Percentiles rank a stretch among this genome's conserved stretches.
These are phyloP conservation scores for Triplophysa yarkandensis DNA, from an alignment of 2,797 vertebrate species.

Conservation along the genomic window DNA sequence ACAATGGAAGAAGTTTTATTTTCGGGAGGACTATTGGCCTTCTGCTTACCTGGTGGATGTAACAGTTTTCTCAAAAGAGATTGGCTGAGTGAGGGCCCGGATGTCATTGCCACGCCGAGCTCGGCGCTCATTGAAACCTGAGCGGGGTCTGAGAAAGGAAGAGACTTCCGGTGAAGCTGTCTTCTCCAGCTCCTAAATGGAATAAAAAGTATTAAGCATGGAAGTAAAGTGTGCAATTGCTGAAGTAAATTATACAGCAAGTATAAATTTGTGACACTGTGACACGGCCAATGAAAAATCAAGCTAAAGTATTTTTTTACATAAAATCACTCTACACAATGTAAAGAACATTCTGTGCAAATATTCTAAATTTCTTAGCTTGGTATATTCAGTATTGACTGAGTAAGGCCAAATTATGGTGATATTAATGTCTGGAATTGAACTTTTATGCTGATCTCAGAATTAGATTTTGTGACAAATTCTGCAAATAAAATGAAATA, in stretches of 20 bases:
- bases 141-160: constrained; percentile 72
- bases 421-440: no score
- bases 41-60: constrained; percentile 70
- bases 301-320: no score
- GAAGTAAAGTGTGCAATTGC: not conserved
- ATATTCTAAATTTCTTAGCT: no score
- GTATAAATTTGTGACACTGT: no score
- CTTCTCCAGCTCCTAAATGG: constrained; percentile 77
- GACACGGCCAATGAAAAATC: no score
- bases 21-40: not conserved
- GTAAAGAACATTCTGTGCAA: no score
- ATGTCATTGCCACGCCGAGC: constrained; percentile 68
- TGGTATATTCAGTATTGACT: no score
- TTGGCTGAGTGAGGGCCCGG: constrained; percentile 76
- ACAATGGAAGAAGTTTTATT: not conserved
- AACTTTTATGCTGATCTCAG: no score
- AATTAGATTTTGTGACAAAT: no score
- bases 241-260: not conserved
- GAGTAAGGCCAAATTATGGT: no score
- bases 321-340: no score
- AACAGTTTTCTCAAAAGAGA: constrained; percentile 72
- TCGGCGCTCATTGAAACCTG: constrained; percentile 69
- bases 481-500: not conserved
- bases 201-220: constrained; percentile 4
- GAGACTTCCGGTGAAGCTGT: constrained; percentile 65